phyloP scores from a whole-genome alignment of 2,113 vertebrate species.

The Thamnaconus septentrionalis region DNA sequence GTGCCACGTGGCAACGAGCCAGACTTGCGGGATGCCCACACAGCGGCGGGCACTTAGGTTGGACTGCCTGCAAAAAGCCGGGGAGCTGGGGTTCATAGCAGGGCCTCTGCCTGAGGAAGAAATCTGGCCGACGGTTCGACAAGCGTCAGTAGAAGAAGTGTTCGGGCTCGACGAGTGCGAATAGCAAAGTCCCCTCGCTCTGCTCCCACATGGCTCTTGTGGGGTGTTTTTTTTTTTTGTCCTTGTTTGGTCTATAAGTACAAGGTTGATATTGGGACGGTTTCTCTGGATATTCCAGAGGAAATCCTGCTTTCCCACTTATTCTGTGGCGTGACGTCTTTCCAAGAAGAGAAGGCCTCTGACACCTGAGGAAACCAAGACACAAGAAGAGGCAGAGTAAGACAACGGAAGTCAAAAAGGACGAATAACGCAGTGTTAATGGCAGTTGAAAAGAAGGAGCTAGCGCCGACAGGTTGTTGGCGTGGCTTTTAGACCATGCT shows the following conservation, averaged over 20 bases:
- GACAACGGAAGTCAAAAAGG: no score
- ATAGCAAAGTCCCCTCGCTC: conserved; percentile 53
- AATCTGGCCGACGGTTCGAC: conserved; percentile 32
- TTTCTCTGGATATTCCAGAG: no score
- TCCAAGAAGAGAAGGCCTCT: conserved; percentile 40
- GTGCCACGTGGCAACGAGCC: conserved; percentile 65
- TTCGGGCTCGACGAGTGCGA: conserved; percentile 48
- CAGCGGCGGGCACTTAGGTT: conserved; percentile 52
- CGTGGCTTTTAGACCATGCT: no score
- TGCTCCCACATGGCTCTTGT: conserved; percentile 71
- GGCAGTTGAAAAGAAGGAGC: no score
- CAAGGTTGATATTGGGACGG: no score
- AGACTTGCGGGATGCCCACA: conserved; percentile 63
- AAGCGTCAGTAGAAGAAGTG: conserved; percentile 52
- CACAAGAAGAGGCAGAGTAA: conserved; percentile 33
- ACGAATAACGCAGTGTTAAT: no score
- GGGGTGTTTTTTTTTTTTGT: conserved; percentile 1
- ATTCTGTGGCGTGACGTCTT: conserved; percentile 37
- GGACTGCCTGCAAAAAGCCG: conserved; percentile 55
- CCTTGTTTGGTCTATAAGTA: conserved; percentile 25
- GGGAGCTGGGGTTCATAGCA: conserved; percentile 67
- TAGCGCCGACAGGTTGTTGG: no score
- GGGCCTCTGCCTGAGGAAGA: conserved; percentile 49
- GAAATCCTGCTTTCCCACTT: conserved; percentile 9
- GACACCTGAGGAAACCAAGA: conserved; percentile 49